These are phyloP conservation scores for Drosophila antonietae DNA, from an alignment of 2,888 invertebrate species.

Conservation along the genomic window DNA sequence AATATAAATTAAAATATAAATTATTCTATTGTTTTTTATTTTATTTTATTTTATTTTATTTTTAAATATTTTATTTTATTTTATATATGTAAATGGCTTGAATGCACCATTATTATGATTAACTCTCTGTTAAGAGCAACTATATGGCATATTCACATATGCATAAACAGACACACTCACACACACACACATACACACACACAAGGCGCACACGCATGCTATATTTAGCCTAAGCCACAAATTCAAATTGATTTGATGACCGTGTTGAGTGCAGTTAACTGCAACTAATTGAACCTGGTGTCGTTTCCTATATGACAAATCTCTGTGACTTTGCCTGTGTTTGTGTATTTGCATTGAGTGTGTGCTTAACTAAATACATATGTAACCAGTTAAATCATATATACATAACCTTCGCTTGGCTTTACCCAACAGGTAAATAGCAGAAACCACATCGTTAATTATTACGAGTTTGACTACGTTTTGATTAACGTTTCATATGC, in stretches of 20 bases:
- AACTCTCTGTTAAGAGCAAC: not conserved
- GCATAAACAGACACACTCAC: not conserved
- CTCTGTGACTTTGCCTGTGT: not conserved
- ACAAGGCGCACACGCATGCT: not conserved
- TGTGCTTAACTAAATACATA: constrained; percentile 11
- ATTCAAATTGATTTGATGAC: constrained; percentile 57
- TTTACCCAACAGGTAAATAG: constrained; percentile 30
- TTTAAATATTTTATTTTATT: too few relatives aligned
- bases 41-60: too few relatives aligned
- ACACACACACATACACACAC: too few relatives aligned
- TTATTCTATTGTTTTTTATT: too few relatives aligned
- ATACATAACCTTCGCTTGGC: constrained; percentile 17
- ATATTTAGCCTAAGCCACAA: constrained; percentile 48
- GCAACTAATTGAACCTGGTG: constrained; percentile 59
- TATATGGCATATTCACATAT: not conserved
- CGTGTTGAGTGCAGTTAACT: constrained; percentile 60
- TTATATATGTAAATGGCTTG: not conserved
- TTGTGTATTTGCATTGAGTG: constrained; percentile 15
- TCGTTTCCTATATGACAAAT: constrained; percentile 23
- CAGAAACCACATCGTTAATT: constrained; percentile 45
- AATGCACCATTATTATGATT: too few relatives aligned
- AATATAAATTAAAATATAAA: too few relatives aligned
- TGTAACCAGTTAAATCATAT: not conserved
- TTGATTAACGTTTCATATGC: constrained; percentile 14
- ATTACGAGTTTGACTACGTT: constrained; percentile 7